Evolutionary conservation across 2,113 vertebrate genomes (phyloP).

Genomic region (Python bivittatus): DNA sequence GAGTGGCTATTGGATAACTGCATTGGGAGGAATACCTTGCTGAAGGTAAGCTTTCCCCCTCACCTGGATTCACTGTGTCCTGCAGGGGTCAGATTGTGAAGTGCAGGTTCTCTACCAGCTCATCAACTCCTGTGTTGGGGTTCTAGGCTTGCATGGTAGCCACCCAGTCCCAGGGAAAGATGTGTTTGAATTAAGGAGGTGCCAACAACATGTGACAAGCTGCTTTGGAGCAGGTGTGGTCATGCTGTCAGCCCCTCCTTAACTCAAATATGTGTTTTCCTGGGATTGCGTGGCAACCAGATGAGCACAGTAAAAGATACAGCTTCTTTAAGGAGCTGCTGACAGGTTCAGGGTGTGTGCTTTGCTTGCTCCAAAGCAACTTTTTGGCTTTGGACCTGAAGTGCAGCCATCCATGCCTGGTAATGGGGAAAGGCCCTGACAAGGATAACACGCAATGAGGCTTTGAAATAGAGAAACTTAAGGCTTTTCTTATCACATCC

Average conservation of each 20-base stretch:
- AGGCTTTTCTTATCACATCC: neutral
- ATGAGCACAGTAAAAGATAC: neutral
- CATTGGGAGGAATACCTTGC: neutral
- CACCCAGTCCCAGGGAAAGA: neutral
- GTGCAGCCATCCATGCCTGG: neutral
- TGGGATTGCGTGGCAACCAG: neutral
- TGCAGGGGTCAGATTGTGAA: neutral
- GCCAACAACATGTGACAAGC: neutral
- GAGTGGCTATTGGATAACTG: neutral
- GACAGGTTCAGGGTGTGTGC: neutral
- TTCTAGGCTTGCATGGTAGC: neutral
- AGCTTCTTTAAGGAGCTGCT: neutral
- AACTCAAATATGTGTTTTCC: neutral
- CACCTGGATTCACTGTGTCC: neutral
- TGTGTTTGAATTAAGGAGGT: neutral
- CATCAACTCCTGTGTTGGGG: neutral
- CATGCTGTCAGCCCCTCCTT: neutral
- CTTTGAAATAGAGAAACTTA: neutral
- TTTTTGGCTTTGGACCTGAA: neutral
- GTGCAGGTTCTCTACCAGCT: neutral
- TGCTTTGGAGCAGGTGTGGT: neutral
- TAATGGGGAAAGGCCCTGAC: neutral
- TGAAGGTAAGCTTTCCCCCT: neutral
- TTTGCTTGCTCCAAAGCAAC: neutral
- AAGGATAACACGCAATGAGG: neutral